Base-by-base conservation (phyloP, 2,888 invertebrate genomes). In the Operophtera brumata region DNA sequence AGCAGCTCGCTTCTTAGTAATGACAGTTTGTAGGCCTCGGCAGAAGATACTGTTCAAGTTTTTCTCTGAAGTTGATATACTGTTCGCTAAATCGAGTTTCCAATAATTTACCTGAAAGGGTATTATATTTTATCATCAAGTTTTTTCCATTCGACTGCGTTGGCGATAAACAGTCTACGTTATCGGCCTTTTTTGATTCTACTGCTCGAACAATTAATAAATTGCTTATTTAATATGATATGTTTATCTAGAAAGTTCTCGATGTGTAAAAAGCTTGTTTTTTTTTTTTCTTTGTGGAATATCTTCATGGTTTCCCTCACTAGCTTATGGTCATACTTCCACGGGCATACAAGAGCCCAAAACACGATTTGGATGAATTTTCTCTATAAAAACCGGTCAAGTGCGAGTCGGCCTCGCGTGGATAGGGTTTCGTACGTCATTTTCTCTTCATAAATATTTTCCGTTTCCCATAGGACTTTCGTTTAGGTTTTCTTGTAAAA, bases 21-120 rank as follows among this genome's bases (percentile, higher is more conserved):
- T 26, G 37, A 30, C 49, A 36, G 36, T 8, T 7, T 8, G 8
- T 13, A 50, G 37, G 36, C 36, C 43, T 44, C 28, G 32, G 32
- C 40, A 45, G 35, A 35, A 34, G 39, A 46, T 40, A 41, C 40
- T 41, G 20, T 20, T 20, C 20, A 20, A 20, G 2, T n/a, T 41
- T 7, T 30, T 30, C 1, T 41, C 12, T 10, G 12, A 28, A 28
- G 41, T 28, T 26, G n/a, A 25, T 25, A 25, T 40, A 41, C 34
- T 40, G 10, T 40, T 40, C 1, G 2, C 28, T 12, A 10, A 25
- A 2, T 10, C 25, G 2, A 40, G 25, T 40, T 40, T 25, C 10
- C 25, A 25, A 11, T 26, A 46, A 36, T 46, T 46, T 28, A 47
- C 47, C 14, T 47, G 39, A 46, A 35, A 36, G 32, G 28, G 34